Percentiles rank a stretch among this genome's conserved stretches.
These are phyloP conservation scores for Limanda limanda DNA, from an alignment of 2,113 vertebrate genomes.

Conservation along the genomic window DNA sequence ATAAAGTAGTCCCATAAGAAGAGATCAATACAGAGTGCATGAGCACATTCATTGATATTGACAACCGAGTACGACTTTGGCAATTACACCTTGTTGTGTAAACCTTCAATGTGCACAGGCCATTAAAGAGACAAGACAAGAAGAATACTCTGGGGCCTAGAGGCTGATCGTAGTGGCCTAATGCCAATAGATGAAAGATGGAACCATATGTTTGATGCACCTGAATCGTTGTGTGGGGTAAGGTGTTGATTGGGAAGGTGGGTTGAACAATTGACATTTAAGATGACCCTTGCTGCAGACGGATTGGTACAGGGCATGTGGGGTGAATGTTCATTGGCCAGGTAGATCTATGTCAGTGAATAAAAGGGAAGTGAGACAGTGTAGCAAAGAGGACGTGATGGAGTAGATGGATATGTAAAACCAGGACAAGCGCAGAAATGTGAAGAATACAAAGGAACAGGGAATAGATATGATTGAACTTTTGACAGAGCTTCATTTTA, in stretches of 20 bases:
- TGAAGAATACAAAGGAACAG: neutral
- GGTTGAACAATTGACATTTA: neutral
- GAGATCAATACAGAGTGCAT: neutral
- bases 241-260: neutral
- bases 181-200: neutral
- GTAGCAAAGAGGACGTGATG: neutral
- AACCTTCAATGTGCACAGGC: neutral
- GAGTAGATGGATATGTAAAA: neutral
- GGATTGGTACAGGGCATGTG: too few species aligned
- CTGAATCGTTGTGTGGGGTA: neutral
- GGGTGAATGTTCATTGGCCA: too few species aligned
- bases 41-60: neutral
- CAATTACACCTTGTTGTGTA: neutral
- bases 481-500: neutral
- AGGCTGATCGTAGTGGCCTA: neutral
- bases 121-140: neutral
- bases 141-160: neutral
- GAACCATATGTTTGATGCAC: neutral
- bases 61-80: neutral
- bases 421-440: neutral
- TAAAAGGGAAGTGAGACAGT: too few species aligned
- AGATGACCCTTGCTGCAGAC: too few species aligned
- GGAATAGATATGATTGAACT: neutral
- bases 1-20: neutral
- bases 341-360: too few species aligned